Evolutionary conservation across 2,113 vertebrate species (phyloP).

Genomic region (Pan troglodytes): DNA sequence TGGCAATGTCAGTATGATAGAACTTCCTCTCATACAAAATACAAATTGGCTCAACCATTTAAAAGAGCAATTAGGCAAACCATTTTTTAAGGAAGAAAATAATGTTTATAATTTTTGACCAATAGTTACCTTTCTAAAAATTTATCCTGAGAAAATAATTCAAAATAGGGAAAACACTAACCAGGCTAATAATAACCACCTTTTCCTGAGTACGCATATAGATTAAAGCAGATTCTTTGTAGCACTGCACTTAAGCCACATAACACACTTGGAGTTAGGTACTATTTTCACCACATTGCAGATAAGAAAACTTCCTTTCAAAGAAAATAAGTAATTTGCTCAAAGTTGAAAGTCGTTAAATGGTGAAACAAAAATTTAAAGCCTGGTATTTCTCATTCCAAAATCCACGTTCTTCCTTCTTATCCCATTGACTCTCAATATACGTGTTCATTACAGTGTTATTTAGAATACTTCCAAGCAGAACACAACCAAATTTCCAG

Average conservation of each 20-base stretch:
- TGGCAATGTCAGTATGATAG: neutral
- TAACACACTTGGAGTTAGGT: neutral
- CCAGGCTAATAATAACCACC: neutral
- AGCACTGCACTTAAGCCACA: neutral
- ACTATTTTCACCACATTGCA: neutral
- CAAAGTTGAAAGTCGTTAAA: neutral
- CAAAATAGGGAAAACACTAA: neutral
- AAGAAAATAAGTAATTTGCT: neutral
- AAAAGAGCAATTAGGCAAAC: neutral
- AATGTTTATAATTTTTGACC: neutral
- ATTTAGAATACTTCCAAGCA: neutral
- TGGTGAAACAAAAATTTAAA: neutral
- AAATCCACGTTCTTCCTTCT: neutral
- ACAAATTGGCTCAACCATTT: neutral
- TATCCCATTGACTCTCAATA: neutral
- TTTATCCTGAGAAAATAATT: neutral
- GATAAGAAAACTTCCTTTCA: neutral
- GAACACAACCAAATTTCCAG: neutral
- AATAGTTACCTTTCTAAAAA: conserved; percentile 18
- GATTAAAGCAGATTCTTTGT: neutral
- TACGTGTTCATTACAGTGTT: neutral
- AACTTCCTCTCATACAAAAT: neutral
- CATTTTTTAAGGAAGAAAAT: neutral
- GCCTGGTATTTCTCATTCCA: neutral
- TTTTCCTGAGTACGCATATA: neutral